These are phyloP conservation scores for Matsumyia berberina DNA, from an alignment of 2,888 invertebrate genomes.

Conservation along the genomic window DNA sequence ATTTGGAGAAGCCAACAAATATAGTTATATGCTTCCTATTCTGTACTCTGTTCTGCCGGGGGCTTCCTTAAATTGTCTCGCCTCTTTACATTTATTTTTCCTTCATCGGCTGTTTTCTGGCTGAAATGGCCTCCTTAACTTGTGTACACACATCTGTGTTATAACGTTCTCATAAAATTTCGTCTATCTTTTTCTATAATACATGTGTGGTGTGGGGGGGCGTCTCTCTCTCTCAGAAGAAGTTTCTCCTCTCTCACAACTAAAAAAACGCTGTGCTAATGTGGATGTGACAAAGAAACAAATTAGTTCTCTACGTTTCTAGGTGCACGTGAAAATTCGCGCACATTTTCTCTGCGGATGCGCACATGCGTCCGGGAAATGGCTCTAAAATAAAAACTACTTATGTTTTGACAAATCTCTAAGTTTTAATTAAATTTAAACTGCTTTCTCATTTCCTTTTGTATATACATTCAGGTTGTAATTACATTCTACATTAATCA, in stretches of 20 bases:
- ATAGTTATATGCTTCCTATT: constrained; percentile 43
- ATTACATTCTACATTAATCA: constrained; percentile 51
- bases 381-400: constrained; percentile 44
- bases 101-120: constrained; percentile 22
- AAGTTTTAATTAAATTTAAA: constrained; percentile 51
- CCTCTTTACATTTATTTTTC: neutral
- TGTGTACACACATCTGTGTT: neutral
- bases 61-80: constrained; percentile 6
- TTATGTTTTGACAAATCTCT: constrained; percentile 15
- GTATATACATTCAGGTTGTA: constrained; percentile 48
- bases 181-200: constrained; percentile 18
- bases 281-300: neutral
- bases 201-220: neutral
- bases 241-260: neutral
- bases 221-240: too few species aligned
- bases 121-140: constrained; percentile 28
- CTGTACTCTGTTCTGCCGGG: constrained; percentile 21
- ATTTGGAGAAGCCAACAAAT: constrained; percentile 46
- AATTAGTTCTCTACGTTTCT: constrained; percentile 2
- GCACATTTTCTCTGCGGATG: neutral
- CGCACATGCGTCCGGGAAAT: constrained; percentile 15
- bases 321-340: constrained; percentile 14
- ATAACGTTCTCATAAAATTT: neutral
- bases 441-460: constrained; percentile 45
- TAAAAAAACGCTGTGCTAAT: constrained; percentile 14